Evolutionary conservation across 2,113 vertebrate species (phyloP), one percentile per base, ranked within the genome.

Genomic region (Rostratula benghalensis): DNA sequence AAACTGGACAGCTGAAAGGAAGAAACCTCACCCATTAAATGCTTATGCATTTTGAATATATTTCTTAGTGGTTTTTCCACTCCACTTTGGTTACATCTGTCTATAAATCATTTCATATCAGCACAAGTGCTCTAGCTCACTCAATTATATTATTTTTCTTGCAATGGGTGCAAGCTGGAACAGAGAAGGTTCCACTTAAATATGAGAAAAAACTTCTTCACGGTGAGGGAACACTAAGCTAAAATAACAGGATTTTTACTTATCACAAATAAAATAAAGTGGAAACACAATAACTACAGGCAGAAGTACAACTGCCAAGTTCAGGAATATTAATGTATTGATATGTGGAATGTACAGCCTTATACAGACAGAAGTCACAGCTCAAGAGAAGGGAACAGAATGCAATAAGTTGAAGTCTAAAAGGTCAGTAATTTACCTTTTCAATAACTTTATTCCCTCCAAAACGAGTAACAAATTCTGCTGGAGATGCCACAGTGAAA

Each of bases 381-480:
- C 45, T 87, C 15, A 39, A 56, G 54, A 46, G 37, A 83, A 73
- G 46, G 57, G 25, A 78, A 74, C 28, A 48, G 45, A 70, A 48
- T 1, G 16, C 11, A 69, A 18, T 4, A 16, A 13, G 16, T 27
- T 88, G 8, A 9, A 35, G 50, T 18, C n/a, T 53, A 15, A 31
- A 33, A 41, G 9, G 9, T 10, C 43, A 80, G 46, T 46, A 87
- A 80, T 64, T 97, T 93, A 99, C 99, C 98, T 99, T 99, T 93
- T 99, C 99, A 88, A 99, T 99, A 59, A 99, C 99, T 97, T 99
- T 99, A 98, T 99, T 99, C 64, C 99, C 99, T 73, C 99, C 99
- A 75, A 99, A 99, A 30, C 99, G 99, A 65, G 99, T 99, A 87
- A 99, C 99, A 87, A 99, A 99, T 76, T 99, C 99, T 64, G 99